Percentiles rank a stretch among this genome's conserved stretches.
phyloP scores from a whole-genome alignment of 1,140 invertebrate genomes.

The Ectropis grisescens region DNA sequence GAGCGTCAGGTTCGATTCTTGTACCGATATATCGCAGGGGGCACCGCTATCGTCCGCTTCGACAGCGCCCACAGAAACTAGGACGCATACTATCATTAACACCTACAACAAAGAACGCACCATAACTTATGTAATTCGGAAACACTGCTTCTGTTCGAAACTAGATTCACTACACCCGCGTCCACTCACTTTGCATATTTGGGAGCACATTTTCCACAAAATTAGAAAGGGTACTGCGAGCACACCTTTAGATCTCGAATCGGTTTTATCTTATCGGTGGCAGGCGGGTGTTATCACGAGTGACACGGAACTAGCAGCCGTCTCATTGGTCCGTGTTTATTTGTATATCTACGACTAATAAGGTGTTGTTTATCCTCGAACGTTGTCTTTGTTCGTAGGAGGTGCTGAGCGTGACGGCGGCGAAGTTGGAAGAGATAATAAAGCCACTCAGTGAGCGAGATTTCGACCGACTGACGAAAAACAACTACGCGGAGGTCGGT shows the following conservation, averaged over 20 bases:
- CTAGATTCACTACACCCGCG: slow-evolving; percentile 4
- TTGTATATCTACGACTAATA: slow-evolving; percentile 43
- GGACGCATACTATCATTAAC: slow-evolving; percentile 48
- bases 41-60: slow-evolving; percentile 16
- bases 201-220: slow-evolving; percentile 47
- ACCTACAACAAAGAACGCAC: slow-evolving; percentile 51
- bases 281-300: slow-evolving; percentile 45
- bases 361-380: slow-evolving; percentile 28
- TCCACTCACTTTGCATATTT: slow-evolving; percentile 39
- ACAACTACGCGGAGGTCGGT: slow-evolving; percentile 55
- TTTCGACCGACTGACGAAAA: slow-evolving; percentile 39
- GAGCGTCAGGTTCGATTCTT: slow-evolving; percentile 45
- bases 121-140: slow-evolving; percentile 5
- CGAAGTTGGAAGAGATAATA: slow-evolving; percentile 66
- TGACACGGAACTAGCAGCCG: slow-evolving; percentile 40
- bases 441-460: slow-evolving; percentile 50
- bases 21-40: slow-evolving; percentile 39
- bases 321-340: slow-evolving; percentile 51
- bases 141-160: slow-evolving; percentile 7
- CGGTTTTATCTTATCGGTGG: slow-evolving; percentile 55
- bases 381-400: slow-evolving; percentile 57
- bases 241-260: slow-evolving; percentile 35
- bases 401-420: slow-evolving; percentile 55
- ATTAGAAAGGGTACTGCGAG: slow-evolving; percentile 43
- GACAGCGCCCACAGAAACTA: slow-evolving; percentile 29